Evolutionary conservation across 37 sponge, comb jelly and placozoan species (phyloP).

Genomic region (Petrosia ficiformis): DNA sequence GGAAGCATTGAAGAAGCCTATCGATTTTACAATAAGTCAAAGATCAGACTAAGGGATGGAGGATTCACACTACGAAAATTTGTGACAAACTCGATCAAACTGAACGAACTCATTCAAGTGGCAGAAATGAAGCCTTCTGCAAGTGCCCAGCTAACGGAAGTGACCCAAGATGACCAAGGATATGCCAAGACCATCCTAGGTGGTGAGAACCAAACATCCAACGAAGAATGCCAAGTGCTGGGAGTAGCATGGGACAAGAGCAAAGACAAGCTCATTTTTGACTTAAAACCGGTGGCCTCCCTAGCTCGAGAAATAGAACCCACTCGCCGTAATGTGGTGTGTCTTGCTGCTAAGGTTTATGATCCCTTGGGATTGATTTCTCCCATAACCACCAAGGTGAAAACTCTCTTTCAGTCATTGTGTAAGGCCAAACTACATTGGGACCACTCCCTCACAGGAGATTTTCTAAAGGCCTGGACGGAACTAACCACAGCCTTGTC

Average conservation of each 20-base stretch:
- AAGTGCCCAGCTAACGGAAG: neutral
- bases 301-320: neutral
- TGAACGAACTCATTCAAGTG: too few species aligned
- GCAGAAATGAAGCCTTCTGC: too few species aligned
- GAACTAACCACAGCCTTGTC: too few species aligned
- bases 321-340: constrained; percentile 14
- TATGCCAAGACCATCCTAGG: constrained; percentile 12
- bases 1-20: too few species aligned
- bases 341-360: constrained; percentile 7
- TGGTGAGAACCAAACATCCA: neutral
- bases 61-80: too few species aligned
- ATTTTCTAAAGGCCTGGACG: neutral
- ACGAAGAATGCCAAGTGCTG: neutral
- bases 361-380: constrained; percentile 13
- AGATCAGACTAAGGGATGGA: too few species aligned
- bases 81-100: too few species aligned
- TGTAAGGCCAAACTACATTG: constrained; percentile 4
- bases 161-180: constrained; percentile 11
- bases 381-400: neutral
- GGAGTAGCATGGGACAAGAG: constrained; percentile 6
- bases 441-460: neutral
- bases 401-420: constrained; percentile 7
- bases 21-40: too few species aligned
- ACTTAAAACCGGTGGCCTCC: neutral
- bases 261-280: neutral